Evolutionary conservation across 1,140 invertebrate species (phyloP), one percentile per base, ranked within the genome.

Genomic region (Chironomus tepperi): DNA sequence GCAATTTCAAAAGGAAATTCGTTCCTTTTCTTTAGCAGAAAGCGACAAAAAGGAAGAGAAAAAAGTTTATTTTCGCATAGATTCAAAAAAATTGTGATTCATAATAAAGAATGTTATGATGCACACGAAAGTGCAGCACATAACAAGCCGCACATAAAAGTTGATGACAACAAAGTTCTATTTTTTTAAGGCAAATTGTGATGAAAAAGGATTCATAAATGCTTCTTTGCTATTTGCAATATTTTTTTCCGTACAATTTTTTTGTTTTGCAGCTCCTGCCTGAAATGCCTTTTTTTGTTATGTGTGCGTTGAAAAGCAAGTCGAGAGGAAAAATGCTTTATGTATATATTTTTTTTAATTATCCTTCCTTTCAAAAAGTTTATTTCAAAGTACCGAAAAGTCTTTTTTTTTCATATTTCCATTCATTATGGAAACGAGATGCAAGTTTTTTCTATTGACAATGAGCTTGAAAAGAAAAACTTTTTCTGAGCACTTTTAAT

Each of bases 141-240:
- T 57, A 57, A 12, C 47, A 57, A 57, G 47, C 47, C 47, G 47
- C 10, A 57, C 47, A 57, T 57, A 57, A 57, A 57, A 57, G 47
- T 57, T 57, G 47, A 57, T 57, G 47, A 15, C 47, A 57, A 57
- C 47, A 57, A 57, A 57, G n/a, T n/a, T n/a, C n/a, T n/a, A n/a
- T n/a, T n/a, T n/a, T n/a, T n/a, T n/a, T n/a, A n/a, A n/a, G 15
- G 12, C 47, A 57, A 57, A 57, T 57, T 57, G 47, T n/a, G 47
- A 57, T 57, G 47, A 57, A 57, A 34, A 57, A 57, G 47, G 10
- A 57, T 57, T 57, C 47, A 57, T 57, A 57, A 57, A 57, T n/a
- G 10, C 47, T 57, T 57, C 15, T 57, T 15, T 57, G 24, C 7
- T n/a, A n/a, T n/a, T n/a, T n/a, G n/a, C n/a, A n/a, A n/a, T n/a